Base-by-base conservation (phyloP, 1,140 invertebrate genomes). In the Diorhabda sublineata region DNA sequence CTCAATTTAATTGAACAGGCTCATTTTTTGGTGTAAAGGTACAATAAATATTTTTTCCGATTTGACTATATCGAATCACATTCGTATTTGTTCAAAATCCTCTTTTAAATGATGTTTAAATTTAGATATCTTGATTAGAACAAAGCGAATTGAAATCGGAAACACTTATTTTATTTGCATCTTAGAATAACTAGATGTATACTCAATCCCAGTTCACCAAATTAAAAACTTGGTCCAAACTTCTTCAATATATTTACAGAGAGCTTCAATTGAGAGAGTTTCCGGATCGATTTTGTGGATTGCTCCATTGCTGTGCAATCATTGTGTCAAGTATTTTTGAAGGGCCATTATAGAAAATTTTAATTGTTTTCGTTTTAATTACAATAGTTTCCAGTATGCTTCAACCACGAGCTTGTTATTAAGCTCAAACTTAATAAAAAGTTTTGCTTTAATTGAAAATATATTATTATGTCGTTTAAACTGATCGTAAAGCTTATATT, bases 171-270 rank as follows among this genome's bases (percentile, higher is more conserved):
- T 26, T 26, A 26, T 26, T 26, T 26, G 26, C 26, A 26, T 26
- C 26, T 26, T 26, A 26, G 26, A 26, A 26, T 8, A 62, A 62
- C 43, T 47, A 44, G 61, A 62, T 62, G 44, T 62, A 62, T 62
- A 44, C 61, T 47, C 9, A 44, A 62, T 62, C 61, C 44, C 8
- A 62, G 61, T 11, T 42, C 44, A 6, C 61, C 43, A 45, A 62
- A 62, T 62, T 62, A 62, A 62, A 62, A 62, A 62, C 42, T 62
- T 11, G 42, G 44, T 11, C 42, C 26, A n/a, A 62, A 62, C 61
- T 62, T 62, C 61, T 47, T 62, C 45, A 62, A 62, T 62, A 62
- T 62, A 62, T 62, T 62, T 43, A 62, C 61, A 52, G 43, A 62
- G 61, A 44, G 61, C 45, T 44, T 47, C 61, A 8, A 44, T 11